Conservation (phyloP, 1,140 invertebrate species). For the Hermetia illucens region DNA sequence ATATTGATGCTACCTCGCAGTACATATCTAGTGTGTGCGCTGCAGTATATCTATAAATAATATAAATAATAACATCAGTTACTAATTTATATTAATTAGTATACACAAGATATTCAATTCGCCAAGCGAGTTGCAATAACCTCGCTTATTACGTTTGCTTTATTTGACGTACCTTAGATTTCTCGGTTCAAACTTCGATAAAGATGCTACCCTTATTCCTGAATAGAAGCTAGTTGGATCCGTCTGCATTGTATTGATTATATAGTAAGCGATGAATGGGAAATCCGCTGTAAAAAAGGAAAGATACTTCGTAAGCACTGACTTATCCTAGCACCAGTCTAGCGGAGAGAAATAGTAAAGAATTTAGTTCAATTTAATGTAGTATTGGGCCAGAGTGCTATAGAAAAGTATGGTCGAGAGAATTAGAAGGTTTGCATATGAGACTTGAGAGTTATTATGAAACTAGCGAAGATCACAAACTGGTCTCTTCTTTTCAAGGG, state of each 20-base stretch:
- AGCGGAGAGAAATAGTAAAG: too few relatives aligned
- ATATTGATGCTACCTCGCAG: conserved; percentile 79
- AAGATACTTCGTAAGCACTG: too few relatives aligned
- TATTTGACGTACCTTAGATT: conserved; percentile 21
- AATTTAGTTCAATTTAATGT: too few relatives aligned
- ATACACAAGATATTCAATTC: background rate
- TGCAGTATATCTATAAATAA: conserved; percentile 49
- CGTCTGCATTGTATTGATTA: conserved; percentile 71
- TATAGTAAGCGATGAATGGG: conserved; percentile 80
- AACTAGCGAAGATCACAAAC: too few relatives aligned
- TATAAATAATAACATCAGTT: background rate
- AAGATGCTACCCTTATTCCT: conserved; percentile 59
- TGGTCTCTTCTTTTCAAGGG: too few relatives aligned
- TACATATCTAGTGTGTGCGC: conserved; percentile 75
- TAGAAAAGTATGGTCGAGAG: too few relatives aligned
- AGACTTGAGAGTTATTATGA: too few relatives aligned
- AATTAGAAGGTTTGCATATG: too few relatives aligned
- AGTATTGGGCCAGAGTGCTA: too few relatives aligned
- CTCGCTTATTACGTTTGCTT: background rate
- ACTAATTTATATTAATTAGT: background rate
- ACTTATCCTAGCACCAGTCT: too few relatives aligned
- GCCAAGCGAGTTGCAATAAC: background rate
- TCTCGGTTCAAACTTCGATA: conserved; percentile 70
- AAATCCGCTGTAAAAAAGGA: conserved; percentile 55
- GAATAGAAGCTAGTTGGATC: conserved; percentile 74